Conservation (phyloP, 2,797 vertebrate species). For the Melanotaenia boesemani region DNA sequence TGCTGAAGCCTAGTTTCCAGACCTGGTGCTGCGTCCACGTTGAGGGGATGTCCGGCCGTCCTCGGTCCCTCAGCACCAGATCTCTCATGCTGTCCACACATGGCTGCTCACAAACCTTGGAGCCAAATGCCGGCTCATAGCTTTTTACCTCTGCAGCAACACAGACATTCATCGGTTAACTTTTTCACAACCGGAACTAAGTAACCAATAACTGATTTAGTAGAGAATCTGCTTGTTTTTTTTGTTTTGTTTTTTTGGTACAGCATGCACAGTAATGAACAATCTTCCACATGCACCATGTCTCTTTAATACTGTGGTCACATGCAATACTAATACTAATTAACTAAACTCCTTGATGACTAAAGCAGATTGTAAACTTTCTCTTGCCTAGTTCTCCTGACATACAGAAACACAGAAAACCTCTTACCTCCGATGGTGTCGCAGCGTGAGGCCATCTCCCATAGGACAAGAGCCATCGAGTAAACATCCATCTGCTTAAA, state of each 20-base stretch:
- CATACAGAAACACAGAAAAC: no score
- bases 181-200: neutral
- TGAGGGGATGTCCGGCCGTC: constrained; percentile 88
- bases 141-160: constrained; percentile 84
- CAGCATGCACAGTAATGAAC: neutral
- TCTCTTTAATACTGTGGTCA: neutral
- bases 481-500: constrained; percentile 96
- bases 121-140: constrained; percentile 90
- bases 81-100: constrained; percentile 94
- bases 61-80: constrained; percentile 89
- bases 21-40: constrained; percentile 89
- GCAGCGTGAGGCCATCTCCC: constrained; percentile 92
- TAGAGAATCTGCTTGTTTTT: neutral
- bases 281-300: neutral
- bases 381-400: neutral
- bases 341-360: neutral
- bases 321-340: neutral
- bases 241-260: neutral
- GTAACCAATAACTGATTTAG: neutral
- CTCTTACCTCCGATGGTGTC: constrained; percentile 84
- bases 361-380: neutral
- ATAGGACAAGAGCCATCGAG: constrained; percentile 91
- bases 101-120: constrained; percentile 89
- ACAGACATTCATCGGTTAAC: neutral
- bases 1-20: constrained; percentile 5